phyloP scores from a whole-genome alignment of 2,888 invertebrate genomes.

The Chrysolina americana region DNA sequence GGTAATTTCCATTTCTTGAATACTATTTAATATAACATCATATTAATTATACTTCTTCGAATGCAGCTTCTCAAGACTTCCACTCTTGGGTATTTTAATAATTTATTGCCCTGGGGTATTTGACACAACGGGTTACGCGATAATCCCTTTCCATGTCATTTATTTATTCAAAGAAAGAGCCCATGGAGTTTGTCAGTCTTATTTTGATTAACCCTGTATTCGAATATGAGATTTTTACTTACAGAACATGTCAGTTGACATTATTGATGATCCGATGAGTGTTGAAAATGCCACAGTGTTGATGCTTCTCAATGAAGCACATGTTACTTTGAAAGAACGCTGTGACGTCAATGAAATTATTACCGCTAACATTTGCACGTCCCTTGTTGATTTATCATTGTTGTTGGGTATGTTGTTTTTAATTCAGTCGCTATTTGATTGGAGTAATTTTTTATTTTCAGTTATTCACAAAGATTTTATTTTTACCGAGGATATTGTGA shows the following conservation, averaged over 20 bases:
- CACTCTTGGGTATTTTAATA: too few relatives aligned
- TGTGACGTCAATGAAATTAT: constrained; percentile 64
- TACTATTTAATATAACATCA: too few relatives aligned
- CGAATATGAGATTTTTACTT: constrained; percentile 28
- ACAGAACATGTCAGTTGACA: constrained; percentile 49
- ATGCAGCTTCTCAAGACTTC: too few relatives aligned
- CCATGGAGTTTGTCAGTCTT: background rate
- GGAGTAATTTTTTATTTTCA: constrained; percentile 45
- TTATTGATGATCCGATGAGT: constrained; percentile 45
- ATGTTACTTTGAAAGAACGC: constrained; percentile 57
- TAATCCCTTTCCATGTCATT: too few relatives aligned
- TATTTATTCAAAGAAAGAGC: too few relatives aligned
- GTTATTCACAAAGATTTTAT: constrained; percentile 52
- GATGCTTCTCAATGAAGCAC: constrained; percentile 49
- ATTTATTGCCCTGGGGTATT: too few relatives aligned
- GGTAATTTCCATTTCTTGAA: too few relatives aligned
- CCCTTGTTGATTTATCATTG: constrained; percentile 59
- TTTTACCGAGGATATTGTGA: constrained; percentile 38
- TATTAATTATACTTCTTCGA: too few relatives aligned
- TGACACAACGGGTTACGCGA: too few relatives aligned
- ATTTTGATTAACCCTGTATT: background rate
- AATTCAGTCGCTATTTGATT: background rate
- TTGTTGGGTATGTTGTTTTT: constrained; percentile 59
- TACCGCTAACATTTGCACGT: constrained; percentile 54
- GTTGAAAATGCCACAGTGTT: constrained; percentile 43